Percentiles rank a stretch among this genome's conserved stretches.
Conservation (phyloP, 2,113 vertebrate species). For the Romanogobio albipinnatus region DNA sequence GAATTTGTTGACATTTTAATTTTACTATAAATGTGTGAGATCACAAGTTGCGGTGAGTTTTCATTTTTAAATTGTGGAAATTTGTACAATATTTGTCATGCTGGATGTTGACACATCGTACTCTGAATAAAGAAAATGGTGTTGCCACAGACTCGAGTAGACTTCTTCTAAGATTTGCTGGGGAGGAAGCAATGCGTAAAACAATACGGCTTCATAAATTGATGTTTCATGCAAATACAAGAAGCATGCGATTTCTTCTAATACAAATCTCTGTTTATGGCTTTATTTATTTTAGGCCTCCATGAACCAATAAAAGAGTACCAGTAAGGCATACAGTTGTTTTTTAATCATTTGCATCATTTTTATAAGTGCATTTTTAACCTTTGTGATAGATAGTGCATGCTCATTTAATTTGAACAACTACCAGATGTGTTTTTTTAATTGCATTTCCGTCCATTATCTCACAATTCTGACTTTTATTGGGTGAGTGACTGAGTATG, state of each 20-base stretch:
- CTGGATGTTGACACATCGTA: constrained; percentile 99
- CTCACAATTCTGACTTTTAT: too few relatives aligned
- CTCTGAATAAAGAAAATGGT: constrained; percentile 98
- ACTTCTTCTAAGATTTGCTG: constrained; percentile 53
- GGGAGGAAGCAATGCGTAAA: neutral
- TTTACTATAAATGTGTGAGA: constrained; percentile 99
- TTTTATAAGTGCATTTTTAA: too few relatives aligned
- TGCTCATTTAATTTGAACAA: too few relatives aligned
- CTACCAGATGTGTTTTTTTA: too few relatives aligned
- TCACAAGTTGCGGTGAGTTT: constrained; percentile 99
- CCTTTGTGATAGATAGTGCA: too few relatives aligned
- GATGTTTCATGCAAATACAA: neutral
- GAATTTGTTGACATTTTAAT: constrained; percentile 99
- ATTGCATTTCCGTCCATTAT: too few relatives aligned
- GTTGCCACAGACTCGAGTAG: constrained; percentile 89
- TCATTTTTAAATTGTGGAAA: constrained; percentile 99
- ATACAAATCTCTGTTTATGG: neutral
- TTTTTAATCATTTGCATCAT: too few relatives aligned
- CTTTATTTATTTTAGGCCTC: too few relatives aligned
- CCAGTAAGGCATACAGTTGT: too few relatives aligned
- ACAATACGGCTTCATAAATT: neutral
- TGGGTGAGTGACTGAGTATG: too few relatives aligned
- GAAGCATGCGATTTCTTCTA: neutral
- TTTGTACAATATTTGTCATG: constrained; percentile 99
- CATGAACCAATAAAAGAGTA: too few relatives aligned